Evolutionary conservation across 30 jellyfish, hydroid and myxozoan genomes (phyloP), one percentile per base, ranked within the genome.

Genomic region (Turritopsis dohrnii): DNA sequence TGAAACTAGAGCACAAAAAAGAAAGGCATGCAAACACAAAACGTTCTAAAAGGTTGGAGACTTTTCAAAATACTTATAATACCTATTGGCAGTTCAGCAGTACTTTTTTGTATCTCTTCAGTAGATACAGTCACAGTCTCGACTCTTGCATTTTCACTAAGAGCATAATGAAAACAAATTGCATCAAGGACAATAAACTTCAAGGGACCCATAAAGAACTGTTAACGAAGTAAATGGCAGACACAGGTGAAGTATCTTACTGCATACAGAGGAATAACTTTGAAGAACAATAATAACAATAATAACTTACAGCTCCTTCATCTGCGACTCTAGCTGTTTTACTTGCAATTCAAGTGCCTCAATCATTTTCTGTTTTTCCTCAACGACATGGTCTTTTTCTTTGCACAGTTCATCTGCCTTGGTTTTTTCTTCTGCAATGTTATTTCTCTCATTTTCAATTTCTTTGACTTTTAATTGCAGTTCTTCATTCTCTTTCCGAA

Each of bases 281-380:
- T n/a, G n/a, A n/a, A 69, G 30, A 23, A 7, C 77, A 19, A 69
- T 27, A 69, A n/a, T 23, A 19, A 69, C 73, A 60, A 60, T 0
- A n/a, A n/a, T 0, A 28, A 88, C 96, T 88, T 71, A 88, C 96
- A 88, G 30, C 30, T 88, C 96, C 65, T 88, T 83, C 52, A 88
- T 20, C 31, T 71, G 76, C 72, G 29, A 53, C 53, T 89, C 86
- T 65, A 89, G 86, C 74, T 79, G 88, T 65, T 72, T 60, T 25
- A 89, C 81, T n/a, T 29, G 23, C 20, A 66, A 74, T 65, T 84
- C 81, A 26, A 84, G 65, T 29, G 60, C 53, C 54, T 81, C 66
- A 23, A 74, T 0, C 26, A 21, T 18, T 83, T 71, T 80, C 18
- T 54, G 28, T 73, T 83, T 86, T 31, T 86, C 90, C 16, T 76